Evolutionary conservation across 2,113 vertebrate species (phyloP), one percentile per base, ranked within the genome.

Genomic region (Tringa solitaria): DNA sequence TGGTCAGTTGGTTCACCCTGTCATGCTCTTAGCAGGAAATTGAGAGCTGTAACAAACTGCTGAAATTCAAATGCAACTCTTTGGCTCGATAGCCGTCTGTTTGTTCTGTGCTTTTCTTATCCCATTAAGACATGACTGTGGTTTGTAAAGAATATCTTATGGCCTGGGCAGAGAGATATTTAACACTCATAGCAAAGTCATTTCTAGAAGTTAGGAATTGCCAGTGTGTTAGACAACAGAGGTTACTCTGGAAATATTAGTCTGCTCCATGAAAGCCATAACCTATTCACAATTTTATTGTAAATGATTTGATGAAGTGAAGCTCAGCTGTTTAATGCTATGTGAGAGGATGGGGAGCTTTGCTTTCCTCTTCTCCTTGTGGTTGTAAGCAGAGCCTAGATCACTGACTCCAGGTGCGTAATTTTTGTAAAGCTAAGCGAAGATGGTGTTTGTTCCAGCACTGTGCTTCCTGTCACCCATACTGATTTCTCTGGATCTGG

Each of bases 181-280:
- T 87, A 77, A 84, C 23, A 51, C n/a, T 61, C n/a, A 12, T 8
- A 70, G 84, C 39, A 15, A 68, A 86, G 64, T 74, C 0, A 81
- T 53, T 70, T 65, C 77, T 91, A 46, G 22, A 81, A 78, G 70
- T 90, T 84, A 72, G n/a, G 65, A 82, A 84, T 78, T 78, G 70
- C 39, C 24, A 37, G 37, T n/a, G 74, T 87, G 73, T 77, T 32
- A 76, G 24, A 51, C 63, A 51, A 22, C 33, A 41, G 46, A 43
- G 32, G 14, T 59, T 76, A 64, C 50, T 76, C 56, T 53, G 33
- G 10, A 81, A 69, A 28, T 57, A 45, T 4, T 57, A 69, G 37
- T 57, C 68, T 85, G 43, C 39, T 57, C 21, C 56, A 15, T 51
- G 48, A 75, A 85, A 85, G 32, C 37, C 1, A 4, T 63, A 33